Evolutionary conservation across 2,797 vertebrate genomes (phyloP).

Genomic region (Aplochiton taeniatus): DNA sequence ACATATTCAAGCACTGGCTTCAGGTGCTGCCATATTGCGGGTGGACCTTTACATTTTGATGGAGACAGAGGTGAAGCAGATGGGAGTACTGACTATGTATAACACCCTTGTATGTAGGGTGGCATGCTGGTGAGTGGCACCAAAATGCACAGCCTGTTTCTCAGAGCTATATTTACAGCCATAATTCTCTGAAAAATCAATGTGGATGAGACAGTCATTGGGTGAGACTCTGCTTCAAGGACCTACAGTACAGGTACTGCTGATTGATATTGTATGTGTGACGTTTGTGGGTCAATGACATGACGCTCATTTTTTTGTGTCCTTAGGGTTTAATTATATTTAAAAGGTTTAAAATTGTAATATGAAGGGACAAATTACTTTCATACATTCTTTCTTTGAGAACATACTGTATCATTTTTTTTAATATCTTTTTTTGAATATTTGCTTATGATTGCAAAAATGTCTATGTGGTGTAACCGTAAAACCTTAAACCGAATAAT

Average conservation of each 20-base stretch:
- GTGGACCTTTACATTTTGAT: slow-evolving; percentile 9
- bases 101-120: neutral
- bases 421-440: no score
- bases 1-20: slow-evolving; percentile 7
- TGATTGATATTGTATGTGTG: neutral
- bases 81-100: neutral
- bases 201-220: neutral
- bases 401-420: no score
- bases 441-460: no score
- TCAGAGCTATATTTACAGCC: neutral
- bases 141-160: neutral
- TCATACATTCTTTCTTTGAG: no score
- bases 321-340: no score
- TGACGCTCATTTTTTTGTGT: no score
- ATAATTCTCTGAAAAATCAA: neutral
- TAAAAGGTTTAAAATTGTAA: no score
- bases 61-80: neutral
- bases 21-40: no score
- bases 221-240: neutral
- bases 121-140: neutral
- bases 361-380: no score
- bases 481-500: no score
- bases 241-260: slow-evolving; percentile 1
- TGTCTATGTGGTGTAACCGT: no score
- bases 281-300: no score